phyloP scores from a whole-genome alignment of 2,113 vertebrate species.

The Pantherophis guttatus region DNA sequence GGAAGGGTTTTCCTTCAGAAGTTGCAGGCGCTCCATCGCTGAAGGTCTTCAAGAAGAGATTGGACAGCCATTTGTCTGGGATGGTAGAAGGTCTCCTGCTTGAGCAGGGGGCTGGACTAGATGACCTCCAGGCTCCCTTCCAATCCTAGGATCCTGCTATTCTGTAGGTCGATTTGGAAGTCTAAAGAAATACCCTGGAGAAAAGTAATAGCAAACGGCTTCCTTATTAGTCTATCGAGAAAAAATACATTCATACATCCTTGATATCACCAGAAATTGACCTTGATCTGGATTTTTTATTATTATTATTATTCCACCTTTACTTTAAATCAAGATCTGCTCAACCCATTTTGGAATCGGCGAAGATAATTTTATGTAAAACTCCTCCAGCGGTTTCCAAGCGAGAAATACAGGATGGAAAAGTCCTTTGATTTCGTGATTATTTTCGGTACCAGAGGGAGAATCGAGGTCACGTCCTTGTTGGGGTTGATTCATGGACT shows the following conservation, averaged over 20 bases:
- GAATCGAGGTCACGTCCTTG: not conserved
- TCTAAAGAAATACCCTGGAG: not conserved
- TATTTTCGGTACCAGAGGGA: not conserved
- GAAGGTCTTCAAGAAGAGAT: not conserved
- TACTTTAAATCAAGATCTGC: not conserved
- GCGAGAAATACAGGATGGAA: too few species aligned
- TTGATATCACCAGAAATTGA: not conserved
- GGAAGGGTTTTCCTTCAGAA: too few species aligned
- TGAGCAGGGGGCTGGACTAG: not conserved
- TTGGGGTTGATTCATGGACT: not conserved
- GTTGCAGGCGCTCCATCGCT: not conserved
- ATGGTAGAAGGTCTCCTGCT: too few species aligned
- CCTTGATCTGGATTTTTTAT: not conserved
- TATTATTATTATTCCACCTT: not conserved
- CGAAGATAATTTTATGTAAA: not conserved
- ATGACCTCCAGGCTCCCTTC: not conserved
- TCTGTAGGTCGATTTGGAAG: not conserved
- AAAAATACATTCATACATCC: not conserved
- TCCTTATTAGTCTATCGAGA: not conserved
- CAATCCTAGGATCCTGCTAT: not conserved
- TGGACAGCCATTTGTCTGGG: not conserved
- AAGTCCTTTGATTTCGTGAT: not conserved
- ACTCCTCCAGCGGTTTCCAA: not conserved
- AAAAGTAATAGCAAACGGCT: not conserved
- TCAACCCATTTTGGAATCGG: too few species aligned